Base-by-base conservation (phyloP, 64 coral and sea anemone species). In the Catalaphyllia jardinei region DNA sequence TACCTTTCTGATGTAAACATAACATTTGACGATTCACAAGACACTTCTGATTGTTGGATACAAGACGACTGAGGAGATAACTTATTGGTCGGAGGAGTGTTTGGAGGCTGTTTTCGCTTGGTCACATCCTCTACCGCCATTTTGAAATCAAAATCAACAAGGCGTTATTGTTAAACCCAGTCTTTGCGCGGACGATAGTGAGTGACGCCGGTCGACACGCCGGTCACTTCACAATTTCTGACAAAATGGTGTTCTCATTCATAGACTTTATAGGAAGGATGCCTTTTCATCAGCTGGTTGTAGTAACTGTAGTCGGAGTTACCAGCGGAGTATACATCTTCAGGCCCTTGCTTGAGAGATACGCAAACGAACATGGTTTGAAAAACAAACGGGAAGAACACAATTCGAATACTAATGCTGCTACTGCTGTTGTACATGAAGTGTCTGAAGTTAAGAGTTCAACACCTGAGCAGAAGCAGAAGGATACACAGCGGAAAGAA, bases 311-410 rank as follows among this genome's bases (percentile, higher is more conserved):
- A 28, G 83, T 93, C 20, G 95, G 95, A 82, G 91, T 96, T 42
- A 49, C 64, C 0, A 93, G 91, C 60, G 95, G 95, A 64, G 91
- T 93, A 0, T 96, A 96, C 87, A 96, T 96, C 42, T 96, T 81
- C 77, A 93, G 86, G 14, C 95, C 95, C 16, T 50, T 96, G 15
- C 86, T 96, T 2, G 86, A 88, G 59, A 75, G 71, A 28, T 61
- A 72, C 64, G 75, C 29, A 10, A 67, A 60, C 22, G 25, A 85
- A 51, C 63, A 38, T n/a, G 38, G 42, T 65, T n/a, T 24, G 64
- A 85, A 31, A 5, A 35, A 10, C 54, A 57, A 15, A 57, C 54
- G 27, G 18, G n/a, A 69, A 39, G 42, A 85, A 49, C 35, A 51
- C 3, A 42, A 11, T 22, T 24, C 65, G 17, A 71, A 39, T 13